Percentiles rank a stretch among this genome's conserved stretches.
Evolutionary conservation across 2,797 vertebrate species (phyloP).

Genomic region (Hylomyscus alleni): DNA sequence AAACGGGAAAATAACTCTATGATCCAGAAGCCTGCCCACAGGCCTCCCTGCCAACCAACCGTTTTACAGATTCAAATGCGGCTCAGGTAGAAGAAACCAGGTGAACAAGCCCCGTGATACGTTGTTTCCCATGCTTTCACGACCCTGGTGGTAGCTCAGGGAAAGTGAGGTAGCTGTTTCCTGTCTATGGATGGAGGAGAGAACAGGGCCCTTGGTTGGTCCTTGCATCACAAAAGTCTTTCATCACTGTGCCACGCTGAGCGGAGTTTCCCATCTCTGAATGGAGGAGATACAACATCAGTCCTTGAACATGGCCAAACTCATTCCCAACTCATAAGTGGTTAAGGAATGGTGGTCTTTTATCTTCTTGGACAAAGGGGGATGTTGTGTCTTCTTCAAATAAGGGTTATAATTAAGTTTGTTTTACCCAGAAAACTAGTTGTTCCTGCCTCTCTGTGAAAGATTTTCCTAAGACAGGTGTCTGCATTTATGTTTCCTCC

Average conservation of each 20-base stretch:
- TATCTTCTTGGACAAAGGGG: neutral
- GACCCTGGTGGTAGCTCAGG: neutral
- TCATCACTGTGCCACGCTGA: neutral
- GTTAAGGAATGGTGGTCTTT: neutral
- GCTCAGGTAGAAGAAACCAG: neutral
- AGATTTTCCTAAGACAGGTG: slow-evolving; percentile 33
- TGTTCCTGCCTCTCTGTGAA: slow-evolving; percentile 14
- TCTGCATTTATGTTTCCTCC: neutral
- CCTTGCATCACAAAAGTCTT: neutral
- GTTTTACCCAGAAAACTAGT: slow-evolving; percentile 48
- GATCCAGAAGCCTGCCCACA: neutral
- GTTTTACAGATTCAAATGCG: neutral
- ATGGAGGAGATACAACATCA: neutral
- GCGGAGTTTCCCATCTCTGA: neutral
- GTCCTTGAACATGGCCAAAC: neutral
- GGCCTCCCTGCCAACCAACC: neutral
- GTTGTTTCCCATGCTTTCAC: neutral
- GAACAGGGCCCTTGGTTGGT: neutral
- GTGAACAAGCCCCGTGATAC: too few relatives aligned
- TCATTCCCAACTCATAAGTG: neutral
- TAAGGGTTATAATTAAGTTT: neutral
- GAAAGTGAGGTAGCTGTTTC: neutral
- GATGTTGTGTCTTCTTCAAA: neutral
- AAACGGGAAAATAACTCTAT: neutral
- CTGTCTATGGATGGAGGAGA: neutral